Evolutionary conservation across 2,888 invertebrate species (phyloP), one percentile per base, ranked within the genome.

Genomic region (Arctia plantaginis): DNA sequence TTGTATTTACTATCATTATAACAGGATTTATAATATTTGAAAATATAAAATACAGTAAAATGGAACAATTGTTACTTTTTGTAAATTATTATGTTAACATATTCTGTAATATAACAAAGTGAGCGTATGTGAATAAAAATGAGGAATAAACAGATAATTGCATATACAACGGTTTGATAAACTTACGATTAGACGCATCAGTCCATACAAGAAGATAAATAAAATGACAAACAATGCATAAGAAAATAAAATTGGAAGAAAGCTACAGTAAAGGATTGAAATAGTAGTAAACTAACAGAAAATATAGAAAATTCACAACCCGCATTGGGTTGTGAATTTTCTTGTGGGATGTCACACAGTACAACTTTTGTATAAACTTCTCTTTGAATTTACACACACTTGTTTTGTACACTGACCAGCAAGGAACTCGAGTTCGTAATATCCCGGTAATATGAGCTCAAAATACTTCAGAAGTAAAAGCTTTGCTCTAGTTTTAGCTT

Each of bases 301-400:
- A 82, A 84, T 85, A 88, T 87, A 86, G 86, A 85, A 89, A 88
- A 89, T 89, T 85, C 82, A 90, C 87, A 86, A 86, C 79, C 77
- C 72, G n/a, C n/a, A n/a, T n/a, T n/a, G n/a, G n/a, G n/a, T n/a
- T n/a, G n/a, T n/a, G n/a, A 78, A 73, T 69, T 78, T 80, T 77
- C 84, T 81, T 79, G 72, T 51, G 82, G 78, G 81, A 81, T 76
- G 76, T 80, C 77, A 78, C 78, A 69, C 66, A 70, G 74, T 78
- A 77, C 82, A 82, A 83, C 74, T 85, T 80, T 78, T 33, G 72
- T 71, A 41, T 64, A 67, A 75, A 81, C 73, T 83, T 73, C 33
- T 41, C 73, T 66, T 66, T 51, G 72, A 80, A 33, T 73, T 33
- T 41, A 72, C 59, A 72, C 35, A 72, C 44, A 72, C 35, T 69